Percentiles rank a stretch among this genome's conserved stretches.
These are phyloP conservation scores for Zosterops hypoxanthus DNA, from an alignment of 2,113 vertebrate genomes.

Conservation along the genomic window DNA sequence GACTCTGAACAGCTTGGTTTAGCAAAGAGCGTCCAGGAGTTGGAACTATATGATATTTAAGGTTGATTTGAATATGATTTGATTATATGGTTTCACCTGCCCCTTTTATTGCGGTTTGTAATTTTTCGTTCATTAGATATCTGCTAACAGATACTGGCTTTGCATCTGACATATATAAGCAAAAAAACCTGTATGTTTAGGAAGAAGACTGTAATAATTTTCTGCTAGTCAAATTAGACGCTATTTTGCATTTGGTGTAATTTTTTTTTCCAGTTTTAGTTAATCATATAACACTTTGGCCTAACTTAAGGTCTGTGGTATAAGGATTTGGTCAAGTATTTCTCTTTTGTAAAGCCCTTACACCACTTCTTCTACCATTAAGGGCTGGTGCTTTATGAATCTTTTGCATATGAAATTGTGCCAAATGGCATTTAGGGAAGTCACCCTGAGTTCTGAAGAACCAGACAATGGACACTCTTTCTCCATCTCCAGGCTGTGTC, in stretches of 20 bases:
- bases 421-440: not conserved
- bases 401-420: not conserved
- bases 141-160: not conserved
- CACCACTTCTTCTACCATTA: not conserved
- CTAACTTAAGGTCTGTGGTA: not conserved
- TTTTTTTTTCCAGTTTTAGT: not conserved
- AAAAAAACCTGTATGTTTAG: not conserved
- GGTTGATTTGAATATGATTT: not conserved
- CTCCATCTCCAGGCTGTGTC: not conserved
- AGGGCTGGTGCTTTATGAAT: not conserved
- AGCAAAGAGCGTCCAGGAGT: not conserved
- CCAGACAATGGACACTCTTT: not conserved
- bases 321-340: not conserved
- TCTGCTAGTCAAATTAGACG: not conserved
- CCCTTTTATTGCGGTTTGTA: not conserved
- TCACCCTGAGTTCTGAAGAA: not conserved
- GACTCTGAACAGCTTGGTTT: not conserved
- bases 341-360: not conserved
- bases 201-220: not conserved
- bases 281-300: not conserved
- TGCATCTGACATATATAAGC: not conserved
- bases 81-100: not conserved
- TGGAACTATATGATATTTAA: not conserved
- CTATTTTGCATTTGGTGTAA: not conserved
- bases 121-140: not conserved